These are phyloP conservation scores for Ancistrus triradiatus DNA, from an alignment of 2,113 vertebrate genomes.

Conservation along the genomic window DNA sequence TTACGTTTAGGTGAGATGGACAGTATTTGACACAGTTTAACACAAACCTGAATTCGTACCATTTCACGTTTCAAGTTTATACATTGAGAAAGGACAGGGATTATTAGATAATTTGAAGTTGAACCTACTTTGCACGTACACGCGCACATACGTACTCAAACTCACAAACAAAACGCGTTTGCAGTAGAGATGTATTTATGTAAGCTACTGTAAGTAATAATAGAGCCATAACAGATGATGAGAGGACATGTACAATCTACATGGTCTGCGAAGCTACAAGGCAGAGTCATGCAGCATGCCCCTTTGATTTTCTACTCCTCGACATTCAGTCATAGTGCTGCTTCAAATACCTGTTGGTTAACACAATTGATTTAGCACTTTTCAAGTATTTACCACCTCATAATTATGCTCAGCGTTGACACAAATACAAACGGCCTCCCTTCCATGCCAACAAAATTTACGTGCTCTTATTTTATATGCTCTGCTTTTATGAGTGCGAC, in stretches of 20 bases:
- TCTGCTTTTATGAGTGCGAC: constrained; percentile 67
- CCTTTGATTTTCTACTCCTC: constrained; percentile 55
- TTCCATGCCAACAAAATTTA: constrained; percentile 66
- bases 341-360: constrained; percentile 77
- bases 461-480: constrained; percentile 70
- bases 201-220: constrained; percentile 69
- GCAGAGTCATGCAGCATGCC: constrained; percentile 60
- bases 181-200: constrained; percentile 11
- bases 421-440: constrained; percentile 66
- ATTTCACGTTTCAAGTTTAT: too few species aligned
- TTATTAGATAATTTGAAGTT: too few species aligned
- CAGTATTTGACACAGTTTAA: too few species aligned
- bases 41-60: too few species aligned
- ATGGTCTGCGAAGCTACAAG: constrained; percentile 65
- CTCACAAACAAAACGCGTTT: too few species aligned
- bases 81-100: too few species aligned
- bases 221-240: constrained; percentile 71
- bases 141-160: too few species aligned
- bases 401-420: constrained; percentile 77
- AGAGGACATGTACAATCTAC: constrained; percentile 64
- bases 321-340: constrained; percentile 67
- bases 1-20: too few species aligned
- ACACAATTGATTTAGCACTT: constrained; percentile 77
- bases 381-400: constrained; percentile 74
- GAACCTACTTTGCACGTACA: too few species aligned